Percentiles rank a stretch among this genome's conserved stretches.
Conservation (phyloP, 1,140 invertebrate species). For the Chionoecetes opilio region DNA sequence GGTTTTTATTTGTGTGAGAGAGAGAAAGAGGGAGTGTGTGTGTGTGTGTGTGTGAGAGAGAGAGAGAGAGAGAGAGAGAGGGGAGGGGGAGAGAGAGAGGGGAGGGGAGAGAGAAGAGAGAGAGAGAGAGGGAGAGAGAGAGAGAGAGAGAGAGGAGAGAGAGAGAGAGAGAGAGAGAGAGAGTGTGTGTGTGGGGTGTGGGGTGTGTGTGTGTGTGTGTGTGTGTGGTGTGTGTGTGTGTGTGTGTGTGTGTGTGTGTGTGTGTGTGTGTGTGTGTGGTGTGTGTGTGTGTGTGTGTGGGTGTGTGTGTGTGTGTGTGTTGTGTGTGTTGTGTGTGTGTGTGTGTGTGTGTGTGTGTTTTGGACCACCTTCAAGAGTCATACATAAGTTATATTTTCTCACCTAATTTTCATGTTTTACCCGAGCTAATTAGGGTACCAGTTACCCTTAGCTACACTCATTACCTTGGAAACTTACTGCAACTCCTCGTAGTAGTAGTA, state of each 20-base stretch:
- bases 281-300: background rate
- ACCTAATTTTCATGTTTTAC: background rate
- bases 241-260: too few species aligned
- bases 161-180: constrained; percentile 23
- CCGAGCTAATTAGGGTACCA: background rate
- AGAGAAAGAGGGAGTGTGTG: too few species aligned
- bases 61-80: background rate
- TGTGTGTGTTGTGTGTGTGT: background rate
- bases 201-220: background rate
- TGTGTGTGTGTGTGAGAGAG: too few species aligned
- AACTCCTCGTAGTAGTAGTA: background rate
- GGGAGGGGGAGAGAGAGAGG: background rate
- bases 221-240: background rate
- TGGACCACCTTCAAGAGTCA: background rate
- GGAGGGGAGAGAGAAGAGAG: background rate
- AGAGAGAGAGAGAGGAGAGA: background rate
- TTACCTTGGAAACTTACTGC: too few species aligned
- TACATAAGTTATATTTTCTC: background rate
- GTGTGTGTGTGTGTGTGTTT: background rate
- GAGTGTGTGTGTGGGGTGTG: background rate
- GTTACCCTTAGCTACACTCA: too few species aligned
- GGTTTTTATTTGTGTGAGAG: too few species aligned
- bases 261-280: background rate
- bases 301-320: background rate
- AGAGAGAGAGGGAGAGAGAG: background rate